Base-by-base conservation (phyloP, 2,888 invertebrate genomes). In the Pseudeuparius sepicola region DNA sequence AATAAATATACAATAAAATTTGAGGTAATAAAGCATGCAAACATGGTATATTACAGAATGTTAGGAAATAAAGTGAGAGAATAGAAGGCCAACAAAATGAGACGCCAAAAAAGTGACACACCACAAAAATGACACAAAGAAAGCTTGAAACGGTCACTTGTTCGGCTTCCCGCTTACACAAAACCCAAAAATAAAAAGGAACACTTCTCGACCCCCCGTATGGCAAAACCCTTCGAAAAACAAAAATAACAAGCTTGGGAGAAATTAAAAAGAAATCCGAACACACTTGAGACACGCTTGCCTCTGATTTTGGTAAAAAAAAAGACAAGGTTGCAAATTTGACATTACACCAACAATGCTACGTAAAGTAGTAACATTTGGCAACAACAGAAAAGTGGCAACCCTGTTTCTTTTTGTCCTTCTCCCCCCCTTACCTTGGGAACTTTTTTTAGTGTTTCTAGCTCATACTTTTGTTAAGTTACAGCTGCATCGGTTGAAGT, bases 61-160 rank as follows among this genome's bases (percentile, higher is more conserved):
- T 57, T 60, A 61, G 60, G 55, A 54, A 54, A 56, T 59, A 55
- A 57, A 57, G 55, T 57, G 57, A 60, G 55, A 59, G 57, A 61
- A 60, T 61, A 62, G 63, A 63, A 63, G 63, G 63, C 63, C 63
- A 63, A 63, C 61, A 60, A 56, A 59, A 49, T 55, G 37, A 42
- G 39, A 47, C 41, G 35, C 40, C 38, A 46, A 41, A 45, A 49
- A 45, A 50, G 43, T 42, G 42, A 52, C 48, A 52, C 37, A 44
- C 38, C 23, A 37, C 31, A 35, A 17, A 28, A 26, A 34, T 24
- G 16, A 31, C 10, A 25, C 9, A n/a, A 37, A 14, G 37, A 39
- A 31, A 25, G 38, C 26, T 14, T 28, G 40, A 23, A 42, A 49
- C 43, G 48, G 50, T 51, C 40, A 37, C 39, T 49, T 43, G 47